A percentile compares a stretch with the other conserved stretches of the same genome.
Conservation (phyloP, 1,140 invertebrate species). For the Chlorops oryzae region DNA sequence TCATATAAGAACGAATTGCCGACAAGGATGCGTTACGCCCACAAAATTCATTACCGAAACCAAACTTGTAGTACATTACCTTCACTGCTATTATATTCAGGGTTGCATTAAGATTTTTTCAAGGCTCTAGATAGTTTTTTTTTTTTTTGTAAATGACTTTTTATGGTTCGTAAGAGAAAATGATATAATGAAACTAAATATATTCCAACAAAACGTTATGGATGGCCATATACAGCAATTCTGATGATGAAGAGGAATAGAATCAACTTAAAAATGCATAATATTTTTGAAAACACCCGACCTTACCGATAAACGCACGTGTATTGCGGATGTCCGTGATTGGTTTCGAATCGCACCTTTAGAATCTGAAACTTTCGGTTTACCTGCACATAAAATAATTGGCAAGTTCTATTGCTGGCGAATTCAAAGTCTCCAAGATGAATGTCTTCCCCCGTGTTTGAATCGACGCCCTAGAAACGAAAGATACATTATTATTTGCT, state of each 20-base stretch:
- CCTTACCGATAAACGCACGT: conserved; percentile 15
- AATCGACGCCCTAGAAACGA: background rate
- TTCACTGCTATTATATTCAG: too few relatives aligned
- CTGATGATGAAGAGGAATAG: conserved; percentile 1
- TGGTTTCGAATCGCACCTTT: conserved; percentile 4
- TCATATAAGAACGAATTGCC: too few relatives aligned
- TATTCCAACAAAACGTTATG: too few relatives aligned
- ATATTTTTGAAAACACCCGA: conserved; percentile 3
- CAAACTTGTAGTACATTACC: background rate
- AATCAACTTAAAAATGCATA: background rate
- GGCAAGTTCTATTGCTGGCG: background rate
- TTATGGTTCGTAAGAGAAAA: too few relatives aligned
- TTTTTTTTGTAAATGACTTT: too few relatives aligned
- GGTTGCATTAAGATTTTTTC: too few relatives aligned
- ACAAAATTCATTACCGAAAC: background rate
- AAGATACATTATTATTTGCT: background rate
- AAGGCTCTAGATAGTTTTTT: too few relatives aligned
- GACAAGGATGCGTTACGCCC: too few relatives aligned
- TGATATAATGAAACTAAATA: too few relatives aligned
- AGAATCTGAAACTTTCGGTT: background rate
- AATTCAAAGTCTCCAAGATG: background rate
- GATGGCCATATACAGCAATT: conserved; percentile 15
- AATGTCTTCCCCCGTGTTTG: background rate
- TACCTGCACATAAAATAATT: background rate
- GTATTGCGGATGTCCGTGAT: conserved; percentile 17